These are phyloP conservation scores for Arenicola marina DNA, from an alignment of 2,888 invertebrate genomes.

Conservation along the genomic window DNA sequence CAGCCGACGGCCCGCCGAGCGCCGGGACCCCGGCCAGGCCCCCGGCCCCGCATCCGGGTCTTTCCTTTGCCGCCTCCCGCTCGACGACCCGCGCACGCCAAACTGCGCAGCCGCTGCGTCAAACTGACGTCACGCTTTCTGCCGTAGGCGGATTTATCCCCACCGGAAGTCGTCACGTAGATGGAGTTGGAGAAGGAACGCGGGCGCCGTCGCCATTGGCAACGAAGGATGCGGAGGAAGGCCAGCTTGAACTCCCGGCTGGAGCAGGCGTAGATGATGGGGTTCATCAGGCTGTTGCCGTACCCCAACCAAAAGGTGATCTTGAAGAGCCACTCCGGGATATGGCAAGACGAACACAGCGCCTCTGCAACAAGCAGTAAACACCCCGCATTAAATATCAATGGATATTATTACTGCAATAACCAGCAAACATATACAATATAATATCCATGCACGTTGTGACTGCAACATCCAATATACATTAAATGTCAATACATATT, in stretches of 20 bases:
- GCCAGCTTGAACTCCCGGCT: constrained; percentile 64
- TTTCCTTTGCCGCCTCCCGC: too few species aligned
- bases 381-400: too few species aligned
- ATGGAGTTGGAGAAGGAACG: not conserved
- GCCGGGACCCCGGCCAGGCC: too few species aligned
- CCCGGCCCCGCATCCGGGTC: too few species aligned
- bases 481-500: too few species aligned
- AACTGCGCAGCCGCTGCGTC: not conserved
- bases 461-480: too few species aligned
- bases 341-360: constrained; percentile 60
- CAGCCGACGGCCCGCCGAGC: not conserved
- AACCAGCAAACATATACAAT: too few species aligned
- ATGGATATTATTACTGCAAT: too few species aligned
- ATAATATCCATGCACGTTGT: too few species aligned
- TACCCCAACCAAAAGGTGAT: constrained; percentile 75
- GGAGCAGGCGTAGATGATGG: constrained; percentile 69
- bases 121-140: not conserved
- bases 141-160: not conserved
- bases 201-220: not conserved
- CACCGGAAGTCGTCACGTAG: not conserved
- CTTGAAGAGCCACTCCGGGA: constrained; percentile 65
- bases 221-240: constrained; percentile 57
- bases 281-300: constrained; percentile 66
- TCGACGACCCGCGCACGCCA: not conserved
- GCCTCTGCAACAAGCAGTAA: constrained; percentile 41